Evolutionary conservation across 2,113 vertebrate genomes (phyloP).

Genomic region (Rhynchomys soricoides): DNA sequence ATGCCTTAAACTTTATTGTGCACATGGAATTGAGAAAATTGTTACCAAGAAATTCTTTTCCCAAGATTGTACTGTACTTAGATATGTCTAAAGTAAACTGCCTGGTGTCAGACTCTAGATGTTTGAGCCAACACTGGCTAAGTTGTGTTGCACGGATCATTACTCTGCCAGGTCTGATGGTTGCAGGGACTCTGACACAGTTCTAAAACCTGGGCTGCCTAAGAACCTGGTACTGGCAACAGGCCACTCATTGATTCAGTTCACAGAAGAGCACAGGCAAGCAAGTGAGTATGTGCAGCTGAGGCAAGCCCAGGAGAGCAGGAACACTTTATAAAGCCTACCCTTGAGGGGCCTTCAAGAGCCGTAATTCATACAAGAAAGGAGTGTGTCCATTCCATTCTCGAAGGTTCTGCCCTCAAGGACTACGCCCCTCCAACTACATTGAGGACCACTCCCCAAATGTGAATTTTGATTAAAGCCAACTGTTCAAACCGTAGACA

Average conservation of each 20-base stretch:
- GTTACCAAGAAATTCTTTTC: neutral
- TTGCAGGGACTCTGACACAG: neutral
- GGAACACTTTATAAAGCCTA: neutral
- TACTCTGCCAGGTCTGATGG: neutral
- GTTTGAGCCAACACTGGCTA: neutral
- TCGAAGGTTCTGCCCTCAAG: neutral
- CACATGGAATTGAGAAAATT: neutral
- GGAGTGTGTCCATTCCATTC: neutral
- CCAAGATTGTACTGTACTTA: neutral
- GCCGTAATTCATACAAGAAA: too few species aligned
- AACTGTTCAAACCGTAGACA: neutral
- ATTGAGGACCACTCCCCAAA: neutral
- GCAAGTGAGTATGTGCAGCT: neutral
- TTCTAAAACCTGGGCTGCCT: neutral
- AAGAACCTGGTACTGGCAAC: neutral
- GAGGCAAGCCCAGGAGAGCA: neutral
- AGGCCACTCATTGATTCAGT: neutral
- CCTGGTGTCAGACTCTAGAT: neutral
- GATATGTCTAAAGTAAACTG: neutral
- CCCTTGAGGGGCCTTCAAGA: neutral
- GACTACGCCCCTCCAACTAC: too few species aligned
- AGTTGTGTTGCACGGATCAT: neutral
- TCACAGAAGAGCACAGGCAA: neutral
- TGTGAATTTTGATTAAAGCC: neutral
- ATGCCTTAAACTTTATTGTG: neutral